These are phyloP conservation scores for Drosophila miranda DNA, from an alignment of 1,140 invertebrate species.

Conservation along the genomic window DNA sequence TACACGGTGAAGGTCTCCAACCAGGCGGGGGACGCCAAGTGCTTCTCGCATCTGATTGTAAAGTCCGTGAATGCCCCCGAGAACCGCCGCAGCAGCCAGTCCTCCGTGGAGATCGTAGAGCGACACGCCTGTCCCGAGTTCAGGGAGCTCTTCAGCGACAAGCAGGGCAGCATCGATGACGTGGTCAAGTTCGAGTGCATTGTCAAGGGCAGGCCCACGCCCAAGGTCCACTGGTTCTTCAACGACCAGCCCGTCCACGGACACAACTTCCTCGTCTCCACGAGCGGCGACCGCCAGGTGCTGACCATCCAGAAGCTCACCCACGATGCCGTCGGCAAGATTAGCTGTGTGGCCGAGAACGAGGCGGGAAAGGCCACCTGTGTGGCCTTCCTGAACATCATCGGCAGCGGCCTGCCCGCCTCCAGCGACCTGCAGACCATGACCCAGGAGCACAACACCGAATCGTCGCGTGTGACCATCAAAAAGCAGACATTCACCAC, in stretches of 20 bases:
- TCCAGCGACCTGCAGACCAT: conserved; percentile 63
- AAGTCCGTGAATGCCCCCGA: conserved; percentile 83
- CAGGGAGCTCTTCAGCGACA: conserved; percentile 86
- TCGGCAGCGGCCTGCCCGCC: conserved; percentile 55
- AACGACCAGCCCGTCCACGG: conserved; percentile 88
- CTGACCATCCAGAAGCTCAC: conserved; percentile 85
- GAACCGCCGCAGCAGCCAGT: conserved; percentile 61
- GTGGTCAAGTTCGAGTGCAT: conserved; percentile 91
- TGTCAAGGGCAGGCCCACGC: conserved; percentile 90
- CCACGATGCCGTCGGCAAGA: conserved; percentile 86
- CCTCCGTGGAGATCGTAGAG: conserved; percentile 84
- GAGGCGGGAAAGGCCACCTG: conserved; percentile 88
- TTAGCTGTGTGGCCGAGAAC: conserved; percentile 90
- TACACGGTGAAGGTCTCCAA: conserved; percentile 90
- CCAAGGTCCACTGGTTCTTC: conserved; percentile 92
- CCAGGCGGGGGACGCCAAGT: conserved; percentile 89
- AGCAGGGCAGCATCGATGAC: conserved; percentile 94
- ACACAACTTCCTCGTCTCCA: conserved; percentile 88
- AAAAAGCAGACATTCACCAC: conserved; percentile 81
- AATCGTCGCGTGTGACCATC: conserved; percentile 77
- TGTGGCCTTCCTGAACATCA: conserved; percentile 85
- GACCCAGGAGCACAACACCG: conserved; percentile 78
- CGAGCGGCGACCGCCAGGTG: conserved; percentile 88
- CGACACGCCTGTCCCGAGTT: conserved; percentile 86
- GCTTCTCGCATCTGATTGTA: conserved; percentile 90